Conservation (phyloP, 2,888 invertebrate genomes). For the Sminthurides aquaticus region DNA sequence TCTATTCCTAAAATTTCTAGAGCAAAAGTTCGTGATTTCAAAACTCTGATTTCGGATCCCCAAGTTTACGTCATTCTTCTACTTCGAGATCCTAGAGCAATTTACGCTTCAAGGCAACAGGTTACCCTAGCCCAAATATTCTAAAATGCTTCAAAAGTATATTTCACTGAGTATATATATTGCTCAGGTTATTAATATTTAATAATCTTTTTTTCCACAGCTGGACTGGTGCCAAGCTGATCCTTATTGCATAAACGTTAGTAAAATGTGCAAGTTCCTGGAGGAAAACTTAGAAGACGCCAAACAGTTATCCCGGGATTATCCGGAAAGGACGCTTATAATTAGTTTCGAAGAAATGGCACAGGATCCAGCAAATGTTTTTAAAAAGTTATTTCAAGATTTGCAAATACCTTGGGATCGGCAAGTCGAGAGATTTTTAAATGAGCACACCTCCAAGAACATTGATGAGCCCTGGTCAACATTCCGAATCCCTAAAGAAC, state of each 20-base stretch:
- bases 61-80: constrained; percentile 5
- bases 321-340: constrained; percentile 5
- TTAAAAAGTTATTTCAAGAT: not conserved
- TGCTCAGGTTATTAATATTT: not conserved
- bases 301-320: not conserved
- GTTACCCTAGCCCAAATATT: no score
- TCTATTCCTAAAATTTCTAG: no score
- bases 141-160: not conserved
- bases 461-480: constrained; percentile 15
- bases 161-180: not conserved
- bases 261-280: not conserved
- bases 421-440: constrained; percentile 3
- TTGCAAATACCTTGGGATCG: constrained; percentile 3
- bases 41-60: not conserved
- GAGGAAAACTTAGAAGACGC: not conserved
- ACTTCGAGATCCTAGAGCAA: constrained; percentile 10
- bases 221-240: constrained; percentile 8
- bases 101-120: constrained; percentile 12
- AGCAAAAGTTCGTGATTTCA: not conserved
- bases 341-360: constrained; percentile 14
- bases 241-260: not conserved
- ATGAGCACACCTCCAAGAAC: constrained; percentile 9
- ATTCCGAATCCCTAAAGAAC: constrained; percentile 1
- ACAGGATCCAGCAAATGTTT: not conserved
- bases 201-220: constrained; percentile 4